Base-by-base conservation (phyloP, 2,797 vertebrate genomes). In the Setipinna tenuifilis region DNA sequence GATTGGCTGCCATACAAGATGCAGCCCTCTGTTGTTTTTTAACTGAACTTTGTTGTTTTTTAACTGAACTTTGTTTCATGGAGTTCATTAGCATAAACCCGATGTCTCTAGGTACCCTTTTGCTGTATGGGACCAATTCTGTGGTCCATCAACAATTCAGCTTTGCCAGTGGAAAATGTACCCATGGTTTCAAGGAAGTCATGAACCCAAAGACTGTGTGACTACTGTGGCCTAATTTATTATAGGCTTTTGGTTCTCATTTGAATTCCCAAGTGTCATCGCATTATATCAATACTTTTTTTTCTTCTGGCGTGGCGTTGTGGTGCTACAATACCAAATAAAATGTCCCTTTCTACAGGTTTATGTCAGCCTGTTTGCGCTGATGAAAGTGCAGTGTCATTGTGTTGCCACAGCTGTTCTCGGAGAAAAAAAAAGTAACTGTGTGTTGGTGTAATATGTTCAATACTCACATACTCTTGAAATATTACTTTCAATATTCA, bases 51-150 rank as follows among this genome's bases (percentile, higher is more conserved):
- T 71, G 65, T 71, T 35, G 35, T 41, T 41, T 71, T 71, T 71
- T 28, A 71, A 71, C 65, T 71, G 25, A 71, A 31, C 65, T 59
- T 6, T 71, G 65, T 71, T 44, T 78, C 71, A 78, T 44, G 35
- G 71, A 78, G 31, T 78, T 78, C 35, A 78, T 78, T 78, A 78
- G 41, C 35, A 78, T 78, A 78, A 78, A 78, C 71, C 28, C 35
- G 19, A 44, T 44, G 71, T 78, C 71, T 78, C 71, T 78, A 78
- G 31, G 71, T 78, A 78, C 35, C 68, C 65, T 71, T 78, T 44
- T 41, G 17, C 44, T 44, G 17, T 78, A 31, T 78, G 71, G 35
- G 71, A 17, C 31, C 41, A 78, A 78, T 78, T 78, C 68, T 75
- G 68, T 75, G 68, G 68, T 75, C 68, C 2, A 78, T 44, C 6